Evolutionary conservation across 2,113 vertebrate species (phyloP).

Genomic region (Coptodon rendalli): DNA sequence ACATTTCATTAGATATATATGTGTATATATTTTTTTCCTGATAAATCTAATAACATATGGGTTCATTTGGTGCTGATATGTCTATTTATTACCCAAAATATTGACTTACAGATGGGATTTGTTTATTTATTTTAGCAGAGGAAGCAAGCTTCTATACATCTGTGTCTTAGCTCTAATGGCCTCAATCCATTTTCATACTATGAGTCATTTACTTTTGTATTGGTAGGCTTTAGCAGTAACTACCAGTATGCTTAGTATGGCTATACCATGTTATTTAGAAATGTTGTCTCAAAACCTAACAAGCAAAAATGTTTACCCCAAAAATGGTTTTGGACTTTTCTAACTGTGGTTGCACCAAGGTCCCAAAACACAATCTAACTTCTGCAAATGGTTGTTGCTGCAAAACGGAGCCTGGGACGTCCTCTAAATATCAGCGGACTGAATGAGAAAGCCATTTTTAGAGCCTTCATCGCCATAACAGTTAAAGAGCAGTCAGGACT

Average conservation of each 20-base stretch:
- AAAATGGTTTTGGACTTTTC: not conserved
- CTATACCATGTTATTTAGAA: not conserved
- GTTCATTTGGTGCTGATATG: not conserved
- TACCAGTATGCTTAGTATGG: not conserved
- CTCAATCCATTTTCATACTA: not conserved
- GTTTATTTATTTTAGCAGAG: fast-evolving
- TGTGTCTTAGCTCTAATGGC: not conserved
- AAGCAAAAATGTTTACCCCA: not conserved
- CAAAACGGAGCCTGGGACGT: not conserved
- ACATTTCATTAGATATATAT: not conserved
- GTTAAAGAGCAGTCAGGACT: constrained; percentile 38
- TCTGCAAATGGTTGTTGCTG: not conserved
- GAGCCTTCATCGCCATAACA: constrained; percentile 45
- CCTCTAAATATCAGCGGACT: not conserved
- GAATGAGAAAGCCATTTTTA: constrained; percentile 45
- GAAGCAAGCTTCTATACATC: not conserved
- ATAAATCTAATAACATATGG: not conserved
- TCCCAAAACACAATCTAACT: not conserved
- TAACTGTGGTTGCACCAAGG: not conserved
- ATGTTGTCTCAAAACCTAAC: not conserved
- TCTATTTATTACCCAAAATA: not conserved
- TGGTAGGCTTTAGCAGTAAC: not conserved
- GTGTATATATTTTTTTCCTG: not conserved
- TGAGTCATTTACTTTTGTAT: not conserved
- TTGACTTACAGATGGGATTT: not conserved